Base-by-base conservation (phyloP, 2,888 invertebrate species). In the Anthrax anthrax region DNA sequence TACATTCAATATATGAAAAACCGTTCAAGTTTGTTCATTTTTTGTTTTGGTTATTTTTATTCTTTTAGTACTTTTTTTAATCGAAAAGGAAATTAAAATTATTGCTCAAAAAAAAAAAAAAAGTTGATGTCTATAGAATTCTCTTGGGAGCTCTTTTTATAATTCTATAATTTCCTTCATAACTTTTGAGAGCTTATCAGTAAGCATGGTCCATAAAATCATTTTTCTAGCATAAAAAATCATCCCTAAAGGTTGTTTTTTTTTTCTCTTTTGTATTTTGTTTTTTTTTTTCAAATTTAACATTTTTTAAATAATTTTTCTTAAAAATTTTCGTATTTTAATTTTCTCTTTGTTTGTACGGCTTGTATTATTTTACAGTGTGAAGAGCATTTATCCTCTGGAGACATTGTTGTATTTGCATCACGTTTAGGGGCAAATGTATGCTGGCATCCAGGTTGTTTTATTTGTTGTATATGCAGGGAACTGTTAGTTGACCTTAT, bases 401-500 rank as follows among this genome's bases (percentile, higher is more conserved):
- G 92, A 2, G 92, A 94, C 72, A 88, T 94, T 74, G 84, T 84
- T 56, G 91, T 96, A 51, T 84, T 84, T 45, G 91, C 92, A 2
- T 84, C 87, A 1, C 74, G 94, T 17, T 83, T 90, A 2, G 90
- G 90, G 0, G 80, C 87, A 1, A 79, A 83, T 42, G 77, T 82
- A 47, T 79, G 84, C 58, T 96, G 95, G 91, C 96, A 97, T 72
- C 95, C 96, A 9, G 84, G 83, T 54, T 97, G 97, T 72, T 97
- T 97, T 75, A 78, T 81, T 47, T 97, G 96, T 72, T 75, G 76
- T 65, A 80, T 86, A 39, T 97, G 96, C 73, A 79, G 84, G 60
- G 94, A 97, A 70, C 79, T 96, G 53, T 80, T 97, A 51, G 94
- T 96, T 39, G 96, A 97, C 73, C 80, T 96, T 61, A 94, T 96